These are phyloP conservation scores for Tipula unca DNA, from an alignment of 2,888 invertebrate genomes.

Conservation along the genomic window DNA sequence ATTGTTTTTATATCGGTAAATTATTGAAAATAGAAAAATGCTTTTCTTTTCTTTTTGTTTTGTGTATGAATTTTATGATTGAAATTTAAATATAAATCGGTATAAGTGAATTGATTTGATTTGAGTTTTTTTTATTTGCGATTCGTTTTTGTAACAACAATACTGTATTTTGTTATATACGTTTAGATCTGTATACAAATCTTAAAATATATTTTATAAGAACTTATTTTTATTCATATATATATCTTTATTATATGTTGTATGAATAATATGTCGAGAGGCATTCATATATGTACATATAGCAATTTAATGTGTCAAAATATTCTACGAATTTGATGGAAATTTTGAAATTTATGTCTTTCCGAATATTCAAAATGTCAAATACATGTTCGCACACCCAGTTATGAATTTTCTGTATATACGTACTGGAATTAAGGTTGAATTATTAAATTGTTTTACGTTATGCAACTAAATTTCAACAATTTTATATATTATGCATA, in stretches of 20 bases:
- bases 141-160: background rate
- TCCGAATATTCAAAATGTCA: no score
- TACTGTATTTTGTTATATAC: background rate
- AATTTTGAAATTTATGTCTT: no score
- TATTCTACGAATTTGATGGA: no score
- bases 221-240: background rate
- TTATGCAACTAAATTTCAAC: no score
- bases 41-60: background rate
- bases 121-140: background rate
- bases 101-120: background rate
- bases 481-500: no score
- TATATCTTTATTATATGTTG: no score
- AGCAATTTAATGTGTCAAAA: background rate
- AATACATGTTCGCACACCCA: no score
- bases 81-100: background rate
- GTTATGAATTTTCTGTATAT: no score
- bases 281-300: no score
- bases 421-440: no score
- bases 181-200: background rate
- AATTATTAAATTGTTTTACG: no score
- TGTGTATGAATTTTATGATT: background rate
- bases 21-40: background rate
- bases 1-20: background rate
- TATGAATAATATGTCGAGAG: background rate
- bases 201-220: background rate